Conservation (phyloP, 2,113 vertebrate genomes). For the Bufo bufo region DNA sequence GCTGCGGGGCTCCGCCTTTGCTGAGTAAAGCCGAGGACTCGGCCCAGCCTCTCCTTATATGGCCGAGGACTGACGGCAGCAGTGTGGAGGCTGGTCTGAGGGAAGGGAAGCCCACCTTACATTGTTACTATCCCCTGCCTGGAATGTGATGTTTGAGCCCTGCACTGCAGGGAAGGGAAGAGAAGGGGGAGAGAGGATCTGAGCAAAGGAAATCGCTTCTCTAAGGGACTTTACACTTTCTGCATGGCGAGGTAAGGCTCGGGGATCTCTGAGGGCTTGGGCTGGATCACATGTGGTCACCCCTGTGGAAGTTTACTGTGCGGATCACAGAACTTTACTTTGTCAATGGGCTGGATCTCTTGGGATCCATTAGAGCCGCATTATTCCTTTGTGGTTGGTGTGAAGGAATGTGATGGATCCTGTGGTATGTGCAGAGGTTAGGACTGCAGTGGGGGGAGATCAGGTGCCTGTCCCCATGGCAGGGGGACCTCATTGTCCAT, state of each 20-base stretch:
- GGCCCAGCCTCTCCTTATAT: slow-evolving; percentile 56
- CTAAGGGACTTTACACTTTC: slow-evolving; percentile 21
- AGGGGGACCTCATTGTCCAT: slow-evolving; percentile 15
- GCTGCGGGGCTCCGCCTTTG: slow-evolving; percentile 25
- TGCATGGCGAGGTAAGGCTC: slow-evolving; percentile 36
- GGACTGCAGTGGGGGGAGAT: slow-evolving; percentile 51
- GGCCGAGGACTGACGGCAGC: slow-evolving; percentile 51
- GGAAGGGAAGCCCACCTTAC: slow-evolving; percentile 54
- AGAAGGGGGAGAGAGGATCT: slow-evolving; percentile 35
- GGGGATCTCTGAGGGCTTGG: background rate
- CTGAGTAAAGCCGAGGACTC: slow-evolving; percentile 28
- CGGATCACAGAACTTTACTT: background rate
- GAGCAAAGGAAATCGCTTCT: slow-evolving; percentile 15
- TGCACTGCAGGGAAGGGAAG: slow-evolving; percentile 48
- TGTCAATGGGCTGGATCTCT: background rate
- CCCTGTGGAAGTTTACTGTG: background rate
- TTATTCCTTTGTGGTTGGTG: background rate
- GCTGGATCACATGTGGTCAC: background rate
- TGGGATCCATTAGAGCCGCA: background rate
- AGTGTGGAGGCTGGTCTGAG: slow-evolving; percentile 44
- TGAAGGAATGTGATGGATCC: slow-evolving; percentile 32
- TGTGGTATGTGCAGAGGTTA: slow-evolving; percentile 37
- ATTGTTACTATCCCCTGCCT: slow-evolving; percentile 58
- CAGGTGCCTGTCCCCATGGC: slow-evolving; percentile 22
- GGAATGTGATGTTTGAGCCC: slow-evolving; percentile 55